Evolutionary conservation across 2,797 vertebrate genomes (phyloP).

Genomic region (Huso huso): DNA sequence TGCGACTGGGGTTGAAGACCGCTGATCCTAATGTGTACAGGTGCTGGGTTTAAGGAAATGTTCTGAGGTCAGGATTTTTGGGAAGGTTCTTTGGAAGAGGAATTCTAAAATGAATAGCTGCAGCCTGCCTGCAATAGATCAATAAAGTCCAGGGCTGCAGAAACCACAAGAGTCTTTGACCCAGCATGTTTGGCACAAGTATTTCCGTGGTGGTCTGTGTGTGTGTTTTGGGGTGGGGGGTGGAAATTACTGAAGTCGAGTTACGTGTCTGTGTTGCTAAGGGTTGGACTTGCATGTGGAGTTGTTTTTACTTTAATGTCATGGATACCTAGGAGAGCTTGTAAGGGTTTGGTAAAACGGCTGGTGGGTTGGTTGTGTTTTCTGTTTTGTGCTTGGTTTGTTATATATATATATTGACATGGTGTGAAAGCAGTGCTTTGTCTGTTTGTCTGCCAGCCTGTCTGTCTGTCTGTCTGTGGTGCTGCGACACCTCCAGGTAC

Average conservation of each 20-base stretch:
- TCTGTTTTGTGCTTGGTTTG: conserved; percentile 1
- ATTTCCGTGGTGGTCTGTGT: not conserved
- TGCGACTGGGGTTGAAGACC: too few species aligned
- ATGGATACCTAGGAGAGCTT: conserved; percentile 9
- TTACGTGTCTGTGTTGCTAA: conserved; percentile 19
- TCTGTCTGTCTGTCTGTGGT: not conserved
- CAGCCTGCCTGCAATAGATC: not conserved
- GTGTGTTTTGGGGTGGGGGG: not conserved
- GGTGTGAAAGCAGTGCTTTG: not conserved
- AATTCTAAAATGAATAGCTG: conserved; percentile 3
- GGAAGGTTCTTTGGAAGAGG: conserved; percentile 7
- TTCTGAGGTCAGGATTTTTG: not conserved
- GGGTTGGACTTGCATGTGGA: conserved; percentile 25
- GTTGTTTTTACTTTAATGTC: conserved; percentile 28
- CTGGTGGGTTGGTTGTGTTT: conserved; percentile 5
- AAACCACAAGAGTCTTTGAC: not conserved
- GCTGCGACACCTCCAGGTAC: too few species aligned
- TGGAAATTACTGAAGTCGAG: not conserved
- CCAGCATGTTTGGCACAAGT: too few species aligned
- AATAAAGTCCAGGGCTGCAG: not conserved
- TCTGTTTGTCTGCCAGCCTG: not conserved
- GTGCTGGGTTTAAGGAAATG: too few species aligned
- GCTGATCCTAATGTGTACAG: too few species aligned
- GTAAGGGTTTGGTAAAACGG: conserved; percentile 7
- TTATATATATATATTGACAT: not conserved